Evolutionary conservation across 1,140 invertebrate species (phyloP), one percentile per base, ranked within the genome.

Genomic region (Papilio xuthus): DNA sequence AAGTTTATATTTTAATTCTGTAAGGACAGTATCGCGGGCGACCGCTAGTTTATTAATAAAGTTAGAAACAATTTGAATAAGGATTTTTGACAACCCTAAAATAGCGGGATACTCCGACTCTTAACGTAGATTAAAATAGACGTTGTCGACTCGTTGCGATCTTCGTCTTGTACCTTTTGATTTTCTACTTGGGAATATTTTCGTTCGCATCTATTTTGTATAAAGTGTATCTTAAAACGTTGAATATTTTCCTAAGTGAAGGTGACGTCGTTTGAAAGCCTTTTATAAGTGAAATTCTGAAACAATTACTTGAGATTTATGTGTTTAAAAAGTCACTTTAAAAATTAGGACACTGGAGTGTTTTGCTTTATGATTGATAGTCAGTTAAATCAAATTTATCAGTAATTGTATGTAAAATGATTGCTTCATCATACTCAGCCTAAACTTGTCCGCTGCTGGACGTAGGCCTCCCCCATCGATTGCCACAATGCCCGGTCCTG

Each of bases 71-170:
- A 28, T 63, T 63, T 9, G n/a, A 18, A 2, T 70, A 12, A 0
- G 3, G 3, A 8, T 63, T 63, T 70, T 41, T 70, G 67, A 41
- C 67, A 70, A 70, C 67, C 67, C 67, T 70, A 20, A 9, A 32
- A 41, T 28, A 70, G 18, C 18, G 67, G 37, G n/a, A 70, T 41
- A 41, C 67, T 67, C 15, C n/a, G 18, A 41, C 37, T 70, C 67
- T 70, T 41, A 41, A 41, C 32, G 37, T 41, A 70, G 67, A 70
- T 70, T 70, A 70, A 70, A 41, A 70, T 70, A 70, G 67, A 70
- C 32, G 67, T 18, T 70, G 67, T 70, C 67, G 6, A 41, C 67
- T 70, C 67, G 67, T 20, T 70, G 67, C 67, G 37, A 41, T 70
- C 56, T 23, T 20, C 28, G 63, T 32, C 67, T 41, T 41, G 28